Base-by-base conservation (phyloP, 2,113 vertebrate genomes). In the Tautogolabrus adspersus region DNA sequence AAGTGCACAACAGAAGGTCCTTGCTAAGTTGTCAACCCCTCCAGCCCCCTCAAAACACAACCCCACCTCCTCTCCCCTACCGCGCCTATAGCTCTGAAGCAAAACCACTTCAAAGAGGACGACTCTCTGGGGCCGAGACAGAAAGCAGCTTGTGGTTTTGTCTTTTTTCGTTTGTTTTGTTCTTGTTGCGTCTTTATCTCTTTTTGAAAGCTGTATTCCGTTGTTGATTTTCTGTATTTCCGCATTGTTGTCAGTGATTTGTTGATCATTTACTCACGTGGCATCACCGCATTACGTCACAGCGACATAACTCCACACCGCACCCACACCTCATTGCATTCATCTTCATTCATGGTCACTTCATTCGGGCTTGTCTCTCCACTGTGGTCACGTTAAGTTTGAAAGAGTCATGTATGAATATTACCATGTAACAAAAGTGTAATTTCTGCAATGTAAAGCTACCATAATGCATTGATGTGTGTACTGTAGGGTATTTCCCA, bases 91-190 rank as follows among this genome's bases (percentile, higher is more conserved):
- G 60, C 54, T 67, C 65, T 80, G 89, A 88, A 90, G 91, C 85
- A 83, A 92, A 52, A 93, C 92, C 93, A 94, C 93, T 93, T 94
- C 92, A 93, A 91, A 88, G 11, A 52, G 55, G 78, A 75, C 76
- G 82, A 87, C 73, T 77, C 82, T 82, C 87, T 78, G 86, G 87
- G 84, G 80, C 73, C n/a, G 19, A 82, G 52, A 74, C 67, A 82
- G 61, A 90, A 78, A 82, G 92, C 88, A 87, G 89, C 89, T 86
- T 92, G 82, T 90, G 85, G 78, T 83, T 85, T 90, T 81, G 60
- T 81, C 57, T 63, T 60, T 67, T n/a, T 54, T 37, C 57, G 22
- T 78, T 37, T 55, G 22, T 78, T 87, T 78, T 69, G 64, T 90
- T 81, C 74, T 70, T 68, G 72, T 89, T 82, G 65, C 62, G 79